Evolutionary conservation across 2,888 invertebrate genomes (phyloP), one percentile per base, ranked within the genome.

Genomic region (Mythimna albipuncta): DNA sequence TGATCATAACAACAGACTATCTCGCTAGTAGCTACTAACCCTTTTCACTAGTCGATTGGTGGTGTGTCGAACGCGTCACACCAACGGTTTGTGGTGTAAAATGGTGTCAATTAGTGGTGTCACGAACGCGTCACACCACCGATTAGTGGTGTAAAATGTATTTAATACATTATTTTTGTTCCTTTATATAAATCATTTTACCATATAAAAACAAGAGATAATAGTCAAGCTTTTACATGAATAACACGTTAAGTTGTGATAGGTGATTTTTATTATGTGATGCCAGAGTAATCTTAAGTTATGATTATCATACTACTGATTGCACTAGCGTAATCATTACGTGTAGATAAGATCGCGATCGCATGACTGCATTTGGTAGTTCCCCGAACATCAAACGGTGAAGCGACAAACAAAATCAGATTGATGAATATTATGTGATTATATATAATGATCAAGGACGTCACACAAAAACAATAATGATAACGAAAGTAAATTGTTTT

Each of bases 251-350:
- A 26, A 32, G 26, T 19, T 9, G 16, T 6, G 11, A 38, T 38
- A 38, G 7, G 26, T 16, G 10, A 10, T 16, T 38, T 10, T 10
- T 54, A 21, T 52, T 55, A 55, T 67, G 47, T 10, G 38, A 21
- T 16, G 54, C 9, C 35, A 47, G 7, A 35, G n/a, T 26, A 19
- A 32, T 76, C 38, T 11, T 6, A 19, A 47, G 64, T 47, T 6
- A 6, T 19, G 3, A 41, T 66, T 41, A 76, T 57, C 35, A 54
- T n/a, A 19, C 7, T 35, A 44, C 26, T 65, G 47, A 76, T 72
- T 13, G 5, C 26, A 55, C 19, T 38, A 7, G 38, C 1, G 13
- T 55, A 26, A 44, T n/a, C 13, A 44, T 58, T 26, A 19, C 7
- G 19, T 54, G 35, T n/a, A n/a, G 32, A 41, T 57, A 19, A 21